These are phyloP conservation scores for Cliona cf. orientalis DNA, from an alignment of 37 sponge, comb jelly and placozoan species.

Conservation along the genomic window DNA sequence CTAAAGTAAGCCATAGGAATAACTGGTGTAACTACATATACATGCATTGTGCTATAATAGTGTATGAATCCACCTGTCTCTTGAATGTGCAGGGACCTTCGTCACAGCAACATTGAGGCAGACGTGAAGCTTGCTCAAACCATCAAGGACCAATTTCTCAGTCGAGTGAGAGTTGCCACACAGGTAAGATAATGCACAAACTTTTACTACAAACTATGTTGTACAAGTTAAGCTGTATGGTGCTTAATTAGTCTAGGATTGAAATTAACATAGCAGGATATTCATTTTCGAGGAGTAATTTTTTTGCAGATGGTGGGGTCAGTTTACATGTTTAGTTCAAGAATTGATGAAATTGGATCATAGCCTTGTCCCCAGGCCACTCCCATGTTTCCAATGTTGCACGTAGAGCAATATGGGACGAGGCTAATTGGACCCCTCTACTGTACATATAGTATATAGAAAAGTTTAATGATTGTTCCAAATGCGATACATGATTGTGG, in stretches of 20 bases:
- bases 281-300: too few relatives aligned
- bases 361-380: too few relatives aligned
- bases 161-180: constrained; percentile 46
- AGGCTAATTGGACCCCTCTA: too few relatives aligned
- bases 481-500: background rate
- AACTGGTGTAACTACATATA: background rate
- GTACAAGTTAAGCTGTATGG: background rate
- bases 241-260: background rate
- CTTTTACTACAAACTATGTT: background rate
- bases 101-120: constrained; percentile 13
- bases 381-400: too few relatives aligned
- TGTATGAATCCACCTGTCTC: background rate
- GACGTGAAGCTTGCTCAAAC: constrained; percentile 47
- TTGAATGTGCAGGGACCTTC: constrained; percentile 29
- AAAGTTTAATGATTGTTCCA: background rate
- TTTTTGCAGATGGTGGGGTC: too few relatives aligned
- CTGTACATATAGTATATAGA: background rate
- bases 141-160: constrained; percentile 55
- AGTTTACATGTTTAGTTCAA: too few relatives aligned
- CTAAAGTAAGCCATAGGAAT: constrained; percentile 52
- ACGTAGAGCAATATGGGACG: too few relatives aligned
- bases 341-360: too few relatives aligned
- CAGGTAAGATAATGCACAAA: constrained; percentile 30
- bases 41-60: background rate
- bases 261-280: background rate